Evolutionary conservation across 2,113 vertebrate species (phyloP), one percentile per base, ranked within the genome.

Genomic region (Guaruba guarouba): DNA sequence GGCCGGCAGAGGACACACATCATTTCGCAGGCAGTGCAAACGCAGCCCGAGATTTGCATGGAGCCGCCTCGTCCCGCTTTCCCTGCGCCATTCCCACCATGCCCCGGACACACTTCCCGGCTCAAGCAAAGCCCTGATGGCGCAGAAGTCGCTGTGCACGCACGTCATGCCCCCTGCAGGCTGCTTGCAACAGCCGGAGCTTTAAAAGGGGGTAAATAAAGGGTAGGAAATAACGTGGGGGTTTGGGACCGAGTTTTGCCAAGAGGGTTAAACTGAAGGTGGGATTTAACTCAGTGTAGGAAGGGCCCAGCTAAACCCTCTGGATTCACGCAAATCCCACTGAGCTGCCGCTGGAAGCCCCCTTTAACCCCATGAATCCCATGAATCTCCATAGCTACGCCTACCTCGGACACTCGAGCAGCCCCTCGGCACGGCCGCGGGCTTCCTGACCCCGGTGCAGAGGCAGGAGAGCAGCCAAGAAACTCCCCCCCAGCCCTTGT

Each of bases 191-290:
- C 76, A 82, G 61, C 61, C 17, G 27, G 17, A 48, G 41, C 13
- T 70, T 35, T 18, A 9, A 23, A 24, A 20, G 8, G 0, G 23
- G 23, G 10, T 10, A 17, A 29, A 28, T 8, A 25, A 17, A 33
- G 11, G 17, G 7, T 25, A 13, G 22, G 6, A 23, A 68, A 55
- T 8, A 11, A 4, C 43, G 1, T 0, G 4, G 0, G 0, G 4
- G 0, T 11, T 86, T 18, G 41, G 33, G 37, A 7, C 6, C 6
- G 59, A 6, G 29, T 64, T 66, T 17, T 28, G 20, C 46, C 68
- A 18, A 16, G 74, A n/a, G 64, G n/a, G 81, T 91, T 77, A 59
- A 84, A 59, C 28, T 9, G 23, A 57, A n/a, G 84, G 4, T 28
- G 44, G 77, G 69, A 67, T 54, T 89, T 57, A 87, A 86, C 20